Percentiles rank a stretch among this genome's conserved stretches.
phyloP scores from a whole-genome alignment of 2,113 vertebrate species.

The Setophaga petechia region DNA sequence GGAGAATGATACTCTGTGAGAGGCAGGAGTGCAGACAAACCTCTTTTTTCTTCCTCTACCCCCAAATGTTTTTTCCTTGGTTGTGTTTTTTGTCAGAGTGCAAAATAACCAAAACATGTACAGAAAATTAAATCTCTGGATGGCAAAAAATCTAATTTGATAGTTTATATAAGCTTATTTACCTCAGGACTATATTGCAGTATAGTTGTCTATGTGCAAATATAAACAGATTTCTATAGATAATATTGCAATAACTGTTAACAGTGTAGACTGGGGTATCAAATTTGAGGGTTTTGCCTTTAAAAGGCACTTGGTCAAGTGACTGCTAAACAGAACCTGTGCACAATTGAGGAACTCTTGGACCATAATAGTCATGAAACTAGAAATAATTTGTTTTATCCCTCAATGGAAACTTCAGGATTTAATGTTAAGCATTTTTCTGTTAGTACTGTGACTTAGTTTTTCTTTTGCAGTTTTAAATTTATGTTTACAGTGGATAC shows the following conservation, averaged over 20 bases:
- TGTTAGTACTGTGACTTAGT: neutral
- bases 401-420: neutral
- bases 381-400: neutral
- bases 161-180: neutral
- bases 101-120: neutral
- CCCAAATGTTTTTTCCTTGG: neutral
- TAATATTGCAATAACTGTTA: neutral
- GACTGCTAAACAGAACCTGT: neutral
- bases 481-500: neutral
- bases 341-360: neutral
- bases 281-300: neutral
- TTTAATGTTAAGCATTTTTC: neutral
- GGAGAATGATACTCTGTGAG: neutral
- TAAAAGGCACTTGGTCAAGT: neutral
- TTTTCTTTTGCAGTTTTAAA: neutral
- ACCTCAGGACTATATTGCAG: neutral
- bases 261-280: neutral
- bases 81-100: neutral
- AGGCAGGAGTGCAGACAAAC: neutral
- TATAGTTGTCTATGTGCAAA: neutral
- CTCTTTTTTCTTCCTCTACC: fast-evolving
- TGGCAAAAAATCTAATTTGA: neutral
- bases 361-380: neutral
- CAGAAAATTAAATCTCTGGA: neutral
- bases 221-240: neutral